phyloP scores from a whole-genome alignment of 1,140 invertebrate species.

The Magallana ariakensis region DNA sequence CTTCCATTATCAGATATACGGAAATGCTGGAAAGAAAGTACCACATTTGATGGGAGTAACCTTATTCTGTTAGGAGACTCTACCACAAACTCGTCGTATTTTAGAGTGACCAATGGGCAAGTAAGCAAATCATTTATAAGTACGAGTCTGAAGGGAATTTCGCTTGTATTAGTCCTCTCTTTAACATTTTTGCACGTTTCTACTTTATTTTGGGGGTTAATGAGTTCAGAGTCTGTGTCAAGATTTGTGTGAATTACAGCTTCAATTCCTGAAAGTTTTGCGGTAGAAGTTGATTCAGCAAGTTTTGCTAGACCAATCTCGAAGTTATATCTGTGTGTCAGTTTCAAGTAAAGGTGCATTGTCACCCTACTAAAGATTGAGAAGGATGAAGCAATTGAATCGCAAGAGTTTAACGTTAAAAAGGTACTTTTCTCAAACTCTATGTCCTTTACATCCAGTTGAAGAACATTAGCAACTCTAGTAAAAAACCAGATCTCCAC shows the following conservation, averaged over 20 bases:
- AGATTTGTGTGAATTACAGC: background rate
- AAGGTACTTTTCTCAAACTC: background rate
- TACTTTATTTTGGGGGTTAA: background rate
- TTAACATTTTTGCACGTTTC: background rate
- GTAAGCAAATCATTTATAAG: background rate
- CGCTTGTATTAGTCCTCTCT: background rate
- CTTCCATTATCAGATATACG: background rate
- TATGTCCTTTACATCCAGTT: background rate
- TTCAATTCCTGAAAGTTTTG: background rate
- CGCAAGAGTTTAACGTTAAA: background rate
- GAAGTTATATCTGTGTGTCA: background rate
- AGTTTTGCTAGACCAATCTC: background rate
- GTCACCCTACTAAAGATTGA: background rate
- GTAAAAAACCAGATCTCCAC: background rate
- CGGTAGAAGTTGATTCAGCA: background rate
- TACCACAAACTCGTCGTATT: background rate
- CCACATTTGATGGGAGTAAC: background rate
- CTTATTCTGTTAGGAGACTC: background rate
- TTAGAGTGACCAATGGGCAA: background rate
- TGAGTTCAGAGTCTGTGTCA: background rate
- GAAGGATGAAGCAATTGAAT: background rate
- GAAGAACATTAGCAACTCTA: background rate
- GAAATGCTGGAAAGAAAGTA: background rate
- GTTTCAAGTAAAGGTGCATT: background rate
- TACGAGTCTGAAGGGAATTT: background rate